phyloP scores from a whole-genome alignment of 2,113 vertebrate genomes.

The Microtus ochrogaster region DNA sequence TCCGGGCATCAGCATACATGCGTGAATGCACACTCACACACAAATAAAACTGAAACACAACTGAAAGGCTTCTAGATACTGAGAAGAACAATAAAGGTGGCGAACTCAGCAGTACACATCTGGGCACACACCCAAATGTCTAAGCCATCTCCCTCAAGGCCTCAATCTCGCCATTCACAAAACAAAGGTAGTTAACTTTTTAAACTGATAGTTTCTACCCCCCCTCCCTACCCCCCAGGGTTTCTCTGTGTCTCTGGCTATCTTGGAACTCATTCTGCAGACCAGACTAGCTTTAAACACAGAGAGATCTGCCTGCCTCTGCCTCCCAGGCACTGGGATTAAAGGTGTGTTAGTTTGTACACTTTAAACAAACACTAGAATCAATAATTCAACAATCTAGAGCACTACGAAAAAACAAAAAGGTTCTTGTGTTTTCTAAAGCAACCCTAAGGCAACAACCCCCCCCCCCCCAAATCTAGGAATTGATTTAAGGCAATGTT shows the following conservation, averaged over 20 bases:
- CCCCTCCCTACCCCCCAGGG: too few relatives aligned
- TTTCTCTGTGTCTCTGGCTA: not conserved
- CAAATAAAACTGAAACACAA: not conserved
- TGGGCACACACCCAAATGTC: not conserved
- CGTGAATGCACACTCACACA: not conserved
- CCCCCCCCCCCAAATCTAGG: not conserved
- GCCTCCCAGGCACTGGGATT: not conserved
- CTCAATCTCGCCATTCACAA: constrained; percentile 19
- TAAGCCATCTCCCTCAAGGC: not conserved
- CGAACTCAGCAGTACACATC: not conserved
- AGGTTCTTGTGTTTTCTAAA: not conserved
- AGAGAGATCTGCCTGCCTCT: not conserved
- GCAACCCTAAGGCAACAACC: not conserved
- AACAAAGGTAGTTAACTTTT: constrained; percentile 23
- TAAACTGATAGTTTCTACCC: not conserved
- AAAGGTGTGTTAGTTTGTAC: not conserved
- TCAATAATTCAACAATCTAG: not conserved
- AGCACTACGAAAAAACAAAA: constrained; percentile 13
- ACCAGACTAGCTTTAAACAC: not conserved
- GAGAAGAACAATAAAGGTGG: not conserved
- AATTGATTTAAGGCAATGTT: not conserved
- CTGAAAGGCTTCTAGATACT: not conserved
- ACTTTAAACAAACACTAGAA: not conserved
- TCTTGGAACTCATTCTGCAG: not conserved
- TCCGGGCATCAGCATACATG: not conserved